Conservation (phyloP, 2,888 invertebrate species). For the Neoscelio sp. region DNA sequence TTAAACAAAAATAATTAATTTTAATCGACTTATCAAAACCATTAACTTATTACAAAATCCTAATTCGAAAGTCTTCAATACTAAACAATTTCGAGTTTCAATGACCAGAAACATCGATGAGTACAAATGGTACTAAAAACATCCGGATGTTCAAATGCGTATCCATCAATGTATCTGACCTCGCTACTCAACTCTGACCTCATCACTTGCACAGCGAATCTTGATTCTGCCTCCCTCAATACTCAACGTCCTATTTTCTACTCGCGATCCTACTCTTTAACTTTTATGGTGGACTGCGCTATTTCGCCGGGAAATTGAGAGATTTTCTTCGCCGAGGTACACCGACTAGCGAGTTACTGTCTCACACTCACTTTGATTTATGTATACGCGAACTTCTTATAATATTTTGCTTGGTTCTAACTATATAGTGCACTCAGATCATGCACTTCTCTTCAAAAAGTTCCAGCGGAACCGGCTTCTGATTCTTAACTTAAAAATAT, state of each 20-base stretch:
- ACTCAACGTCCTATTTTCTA: constrained; percentile 32
- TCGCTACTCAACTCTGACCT: constrained; percentile 24
- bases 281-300: constrained; percentile 70
- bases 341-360: constrained; percentile 11
- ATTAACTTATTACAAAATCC: too few species aligned
- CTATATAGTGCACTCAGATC: constrained; percentile 2
- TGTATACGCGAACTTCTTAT: constrained; percentile 37
- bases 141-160: too few species aligned
- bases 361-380: constrained; percentile 25
- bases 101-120: too few species aligned
- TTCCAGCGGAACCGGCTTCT: too few species aligned
- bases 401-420: constrained; percentile 28
- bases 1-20: too few species aligned
- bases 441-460: constrained; percentile 1
- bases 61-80: too few species aligned
- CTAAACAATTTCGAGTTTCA: too few species aligned
- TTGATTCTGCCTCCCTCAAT: constrained; percentile 24
- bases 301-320: constrained; percentile 48
- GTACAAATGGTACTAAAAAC: too few species aligned
- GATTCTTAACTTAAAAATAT: too few species aligned
- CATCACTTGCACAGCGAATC: constrained; percentile 16
- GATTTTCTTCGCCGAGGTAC: constrained; percentile 24
- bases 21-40: too few species aligned
- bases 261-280: constrained; percentile 70
- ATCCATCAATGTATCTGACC: too few species aligned